These are phyloP conservation scores for Mamestra configurata DNA, from an alignment of 1,140 invertebrate genomes.

Conservation along the genomic window DNA sequence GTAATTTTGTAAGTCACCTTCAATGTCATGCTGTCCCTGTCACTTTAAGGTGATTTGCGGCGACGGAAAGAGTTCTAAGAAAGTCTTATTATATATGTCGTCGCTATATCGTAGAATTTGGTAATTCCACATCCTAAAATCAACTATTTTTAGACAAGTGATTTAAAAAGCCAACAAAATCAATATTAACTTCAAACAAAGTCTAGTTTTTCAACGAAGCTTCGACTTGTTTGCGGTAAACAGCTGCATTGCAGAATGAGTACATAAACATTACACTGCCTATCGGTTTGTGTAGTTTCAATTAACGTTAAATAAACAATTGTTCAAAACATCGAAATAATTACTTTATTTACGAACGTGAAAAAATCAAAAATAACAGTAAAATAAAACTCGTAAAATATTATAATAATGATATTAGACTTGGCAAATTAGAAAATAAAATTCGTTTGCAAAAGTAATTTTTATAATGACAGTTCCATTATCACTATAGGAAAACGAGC, in stretches of 20 bases:
- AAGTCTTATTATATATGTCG: no score
- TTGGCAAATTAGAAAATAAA: no score
- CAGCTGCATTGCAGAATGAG: conserved; percentile 12
- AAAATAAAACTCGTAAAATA: no score
- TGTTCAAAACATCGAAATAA: not conserved
- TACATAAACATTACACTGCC: not conserved
- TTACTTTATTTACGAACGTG: not conserved
- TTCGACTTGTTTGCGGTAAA: conserved; percentile 11
- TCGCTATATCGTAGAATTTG: no score
- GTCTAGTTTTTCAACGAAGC: conserved; percentile 23
- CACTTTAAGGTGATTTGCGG: not conserved
- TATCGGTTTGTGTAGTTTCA: conserved; percentile 15
- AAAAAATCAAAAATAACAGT: no score
- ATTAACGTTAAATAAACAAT: conserved; percentile 3
- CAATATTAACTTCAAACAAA: conserved; percentile 2
- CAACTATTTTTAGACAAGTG: conserved; percentile 2
- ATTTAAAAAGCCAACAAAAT: not conserved
- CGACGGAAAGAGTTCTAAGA: not conserved
- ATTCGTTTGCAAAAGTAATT: no score
- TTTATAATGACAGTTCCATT: no score
- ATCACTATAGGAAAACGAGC: no score
- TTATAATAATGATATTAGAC: no score
- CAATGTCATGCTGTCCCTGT: not conserved
- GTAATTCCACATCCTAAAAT: no score
- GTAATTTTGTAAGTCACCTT: not conserved